These are phyloP conservation scores for Cyphomyrus plagiostoma DNA, from an alignment of 2,113 vertebrate genomes.

Conservation along the genomic window DNA sequence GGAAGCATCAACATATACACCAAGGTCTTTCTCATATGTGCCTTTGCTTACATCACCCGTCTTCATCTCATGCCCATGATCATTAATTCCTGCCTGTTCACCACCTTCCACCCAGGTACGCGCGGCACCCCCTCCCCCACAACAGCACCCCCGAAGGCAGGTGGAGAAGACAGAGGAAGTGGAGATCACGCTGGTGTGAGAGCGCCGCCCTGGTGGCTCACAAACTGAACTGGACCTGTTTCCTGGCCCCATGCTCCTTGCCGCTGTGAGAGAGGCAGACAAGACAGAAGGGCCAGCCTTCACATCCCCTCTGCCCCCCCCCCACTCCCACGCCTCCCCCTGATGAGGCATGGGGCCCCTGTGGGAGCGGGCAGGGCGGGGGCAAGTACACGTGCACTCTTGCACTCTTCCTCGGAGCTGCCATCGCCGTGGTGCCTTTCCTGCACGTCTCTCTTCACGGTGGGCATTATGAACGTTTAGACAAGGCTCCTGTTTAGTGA, in stretches of 20 bases:
- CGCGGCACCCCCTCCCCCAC: constrained; percentile 90
- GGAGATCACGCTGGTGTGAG: constrained; percentile 94
- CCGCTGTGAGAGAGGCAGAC: background rate
- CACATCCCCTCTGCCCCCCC: background rate
- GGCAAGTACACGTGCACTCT: constrained; percentile 1
- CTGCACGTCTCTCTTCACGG: constrained; percentile 33
- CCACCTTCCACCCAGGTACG: constrained; percentile 70
- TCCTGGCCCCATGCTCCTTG: constrained; percentile 12
- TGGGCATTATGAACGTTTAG: constrained; percentile 12
- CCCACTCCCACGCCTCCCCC: constrained; percentile 14
- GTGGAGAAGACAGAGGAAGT: constrained; percentile 90
- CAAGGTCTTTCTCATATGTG: no score
- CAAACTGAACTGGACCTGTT: constrained; percentile 35
- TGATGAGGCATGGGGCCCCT: constrained; percentile 31
- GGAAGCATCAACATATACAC: no score
- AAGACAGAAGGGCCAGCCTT: constrained; percentile 22
- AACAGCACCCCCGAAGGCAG: constrained; percentile 74
- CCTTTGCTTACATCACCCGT: background rate
- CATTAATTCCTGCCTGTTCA: background rate
- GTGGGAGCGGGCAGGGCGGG: background rate
- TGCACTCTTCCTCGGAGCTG: constrained; percentile 39
- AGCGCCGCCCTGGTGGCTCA: constrained; percentile 24
- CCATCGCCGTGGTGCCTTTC: constrained; percentile 66
- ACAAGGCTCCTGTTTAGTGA: constrained; percentile 27
- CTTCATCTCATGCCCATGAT: background rate